Evolutionary conservation across 2,888 invertebrate species (phyloP).

Genomic region (Xestia rhomboidea): DNA sequence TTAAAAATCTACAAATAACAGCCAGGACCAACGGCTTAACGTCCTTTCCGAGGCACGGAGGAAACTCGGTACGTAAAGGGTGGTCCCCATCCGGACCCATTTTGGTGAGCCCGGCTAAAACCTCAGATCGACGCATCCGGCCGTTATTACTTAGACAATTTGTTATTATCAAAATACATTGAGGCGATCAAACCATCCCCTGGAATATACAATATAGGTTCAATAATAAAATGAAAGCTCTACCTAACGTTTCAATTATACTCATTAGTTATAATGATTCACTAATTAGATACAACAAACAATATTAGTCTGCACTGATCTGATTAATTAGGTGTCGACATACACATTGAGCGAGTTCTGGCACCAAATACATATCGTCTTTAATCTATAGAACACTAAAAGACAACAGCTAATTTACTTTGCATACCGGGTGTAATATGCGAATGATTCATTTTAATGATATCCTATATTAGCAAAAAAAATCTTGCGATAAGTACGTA

Average conservation of each 20-base stretch:
- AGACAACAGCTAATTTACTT: constrained; percentile 27
- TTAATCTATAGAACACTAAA: constrained; percentile 14
- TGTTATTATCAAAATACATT: neutral
- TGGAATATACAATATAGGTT: neutral
- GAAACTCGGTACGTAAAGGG: neutral
- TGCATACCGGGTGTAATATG: neutral
- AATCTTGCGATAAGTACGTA: neutral
- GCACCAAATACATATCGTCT: constrained; percentile 23
- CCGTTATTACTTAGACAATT: neutral
- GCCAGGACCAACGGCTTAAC: neutral
- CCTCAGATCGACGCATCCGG: neutral
- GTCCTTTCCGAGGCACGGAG: neutral
- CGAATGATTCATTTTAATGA: neutral
- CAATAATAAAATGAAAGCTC: neutral
- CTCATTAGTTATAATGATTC: neutral
- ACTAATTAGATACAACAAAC: constrained; percentile 37
- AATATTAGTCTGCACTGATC: constrained; percentile 9
- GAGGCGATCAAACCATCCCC: neutral
- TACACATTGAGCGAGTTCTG: constrained; percentile 27
- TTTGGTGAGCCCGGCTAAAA: neutral
- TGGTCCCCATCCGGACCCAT: neutral
- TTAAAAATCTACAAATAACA: neutral
- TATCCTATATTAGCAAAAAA: neutral
- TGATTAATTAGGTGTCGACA: constrained; percentile 46
- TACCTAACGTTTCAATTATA: neutral